phyloP scores from a whole-genome alignment of 2,797 vertebrate species.

The Ciconia nigra region DNA sequence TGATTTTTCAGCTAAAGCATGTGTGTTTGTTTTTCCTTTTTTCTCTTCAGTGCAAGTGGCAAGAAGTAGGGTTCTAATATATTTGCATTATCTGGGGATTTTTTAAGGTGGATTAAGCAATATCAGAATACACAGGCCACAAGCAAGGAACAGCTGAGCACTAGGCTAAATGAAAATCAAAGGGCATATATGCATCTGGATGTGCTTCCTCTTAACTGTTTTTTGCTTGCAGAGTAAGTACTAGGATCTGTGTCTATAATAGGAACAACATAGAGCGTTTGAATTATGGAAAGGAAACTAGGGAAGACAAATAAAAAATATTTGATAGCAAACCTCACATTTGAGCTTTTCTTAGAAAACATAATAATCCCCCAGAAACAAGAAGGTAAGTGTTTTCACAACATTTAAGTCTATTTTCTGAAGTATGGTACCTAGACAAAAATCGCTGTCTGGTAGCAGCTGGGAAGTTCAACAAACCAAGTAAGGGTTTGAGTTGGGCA shows the following conservation, averaged over 20 bases:
- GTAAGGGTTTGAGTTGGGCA: not conserved
- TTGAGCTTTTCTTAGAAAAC: not conserved
- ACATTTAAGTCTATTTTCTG: not conserved
- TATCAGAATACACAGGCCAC: not conserved
- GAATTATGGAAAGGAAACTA: not conserved
- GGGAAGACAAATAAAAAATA: not conserved
- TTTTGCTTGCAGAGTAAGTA: not conserved
- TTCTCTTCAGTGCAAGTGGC: not conserved
- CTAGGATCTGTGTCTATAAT: not conserved
- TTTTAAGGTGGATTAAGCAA: not conserved
- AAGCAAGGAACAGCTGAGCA: not conserved
- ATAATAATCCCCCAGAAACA: not conserved
- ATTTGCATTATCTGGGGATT: not conserved
- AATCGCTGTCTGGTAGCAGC: not conserved
- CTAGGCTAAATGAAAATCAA: not conserved
- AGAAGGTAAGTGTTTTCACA: not conserved
- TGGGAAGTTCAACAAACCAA: not conserved
- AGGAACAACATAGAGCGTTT: not conserved
- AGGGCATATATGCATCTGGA: not conserved
- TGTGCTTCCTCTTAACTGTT: not conserved
- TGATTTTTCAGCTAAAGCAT: not conserved
- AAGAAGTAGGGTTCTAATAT: not conserved
- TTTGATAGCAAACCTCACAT: not conserved
- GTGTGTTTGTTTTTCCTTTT: not conserved
- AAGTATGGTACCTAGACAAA: not conserved